Percentiles rank a stretch among this genome's conserved stretches.
Evolutionary conservation across 1,140 invertebrate genomes (phyloP).

Genomic region (Diprion similis): DNA sequence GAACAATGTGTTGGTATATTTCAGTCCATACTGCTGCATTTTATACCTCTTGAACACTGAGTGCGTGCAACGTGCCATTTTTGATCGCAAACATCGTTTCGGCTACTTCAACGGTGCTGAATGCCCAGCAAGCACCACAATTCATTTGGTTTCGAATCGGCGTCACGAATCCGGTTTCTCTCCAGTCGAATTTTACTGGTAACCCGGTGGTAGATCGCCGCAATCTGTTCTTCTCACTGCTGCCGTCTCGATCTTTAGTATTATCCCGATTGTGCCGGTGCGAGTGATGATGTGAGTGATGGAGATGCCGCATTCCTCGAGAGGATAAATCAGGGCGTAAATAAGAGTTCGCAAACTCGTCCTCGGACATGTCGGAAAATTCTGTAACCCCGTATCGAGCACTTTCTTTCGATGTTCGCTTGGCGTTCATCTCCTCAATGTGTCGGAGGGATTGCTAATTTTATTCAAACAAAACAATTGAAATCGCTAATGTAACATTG

Average conservation of each 20-base stretch:
- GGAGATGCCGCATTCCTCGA: constrained; percentile 40
- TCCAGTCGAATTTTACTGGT: constrained; percentile 63
- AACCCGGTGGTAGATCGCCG: constrained; percentile 36
- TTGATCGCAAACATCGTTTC: constrained; percentile 79
- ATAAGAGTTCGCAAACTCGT: constrained; percentile 70
- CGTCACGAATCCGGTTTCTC: constrained; percentile 73
- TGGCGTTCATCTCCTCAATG: constrained; percentile 69
- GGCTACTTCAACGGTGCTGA: constrained; percentile 78
- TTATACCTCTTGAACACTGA: constrained; percentile 79
- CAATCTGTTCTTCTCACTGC: constrained; percentile 9
- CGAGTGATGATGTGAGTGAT: constrained; percentile 39
- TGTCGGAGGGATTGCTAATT: constrained; percentile 66
- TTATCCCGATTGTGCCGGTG: constrained; percentile 29
- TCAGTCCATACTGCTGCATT: not conserved
- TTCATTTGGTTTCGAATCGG: constrained; percentile 75
- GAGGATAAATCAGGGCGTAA: constrained; percentile 51
- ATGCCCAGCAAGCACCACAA: constrained; percentile 91
- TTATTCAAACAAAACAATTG: constrained; percentile 5
- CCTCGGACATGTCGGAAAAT: constrained; percentile 76
- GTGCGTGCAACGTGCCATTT: constrained; percentile 65
- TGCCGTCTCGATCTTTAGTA: not conserved
- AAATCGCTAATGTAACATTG: constrained; percentile 10
- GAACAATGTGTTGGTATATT: not conserved
- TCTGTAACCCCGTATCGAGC: constrained; percentile 76
- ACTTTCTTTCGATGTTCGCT: constrained; percentile 61